Evolutionary conservation across 2,113 vertebrate genomes (phyloP).

Genomic region (Oreochromis tanganicae): DNA sequence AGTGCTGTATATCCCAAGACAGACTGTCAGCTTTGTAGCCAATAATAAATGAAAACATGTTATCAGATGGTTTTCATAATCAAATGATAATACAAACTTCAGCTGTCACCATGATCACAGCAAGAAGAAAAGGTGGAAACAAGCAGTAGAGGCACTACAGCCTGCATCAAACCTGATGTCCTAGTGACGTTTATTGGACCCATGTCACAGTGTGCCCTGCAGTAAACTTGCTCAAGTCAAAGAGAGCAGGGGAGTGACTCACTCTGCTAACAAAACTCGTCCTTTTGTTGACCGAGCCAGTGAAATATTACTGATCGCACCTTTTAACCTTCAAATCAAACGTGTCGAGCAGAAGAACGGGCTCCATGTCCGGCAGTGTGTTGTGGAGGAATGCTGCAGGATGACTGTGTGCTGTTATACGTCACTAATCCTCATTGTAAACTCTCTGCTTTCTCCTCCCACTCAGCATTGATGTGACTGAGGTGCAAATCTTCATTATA

Average conservation of each 20-base stretch:
- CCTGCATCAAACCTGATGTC: background rate
- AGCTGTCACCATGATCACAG: background rate
- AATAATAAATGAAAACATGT: background rate
- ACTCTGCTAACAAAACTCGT: background rate
- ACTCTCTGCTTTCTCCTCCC: constrained; percentile 72
- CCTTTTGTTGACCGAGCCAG: background rate
- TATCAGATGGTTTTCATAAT: background rate
- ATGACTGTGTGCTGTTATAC: background rate
- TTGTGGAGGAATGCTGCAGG: constrained; percentile 9
- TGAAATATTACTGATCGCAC: background rate
- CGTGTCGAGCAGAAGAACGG: background rate
- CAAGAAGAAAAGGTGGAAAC: background rate
- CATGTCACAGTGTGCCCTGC: background rate
- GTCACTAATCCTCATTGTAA: constrained; percentile 72
- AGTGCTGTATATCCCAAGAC: background rate
- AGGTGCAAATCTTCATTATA: constrained; percentile 99
- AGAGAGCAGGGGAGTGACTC: background rate
- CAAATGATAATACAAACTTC: background rate
- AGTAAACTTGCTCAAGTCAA: background rate
- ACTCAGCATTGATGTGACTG: constrained; percentile 99
- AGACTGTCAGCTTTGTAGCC: background rate
- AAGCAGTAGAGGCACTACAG: background rate
- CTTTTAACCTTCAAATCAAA: background rate
- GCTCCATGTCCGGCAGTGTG: background rate
- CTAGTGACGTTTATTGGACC: background rate